A percentile compares a stretch with the other conserved stretches of the same genome.
Evolutionary conservation across 2,113 vertebrate genomes (phyloP).

Genomic region (Benitochromis conjunctus): DNA sequence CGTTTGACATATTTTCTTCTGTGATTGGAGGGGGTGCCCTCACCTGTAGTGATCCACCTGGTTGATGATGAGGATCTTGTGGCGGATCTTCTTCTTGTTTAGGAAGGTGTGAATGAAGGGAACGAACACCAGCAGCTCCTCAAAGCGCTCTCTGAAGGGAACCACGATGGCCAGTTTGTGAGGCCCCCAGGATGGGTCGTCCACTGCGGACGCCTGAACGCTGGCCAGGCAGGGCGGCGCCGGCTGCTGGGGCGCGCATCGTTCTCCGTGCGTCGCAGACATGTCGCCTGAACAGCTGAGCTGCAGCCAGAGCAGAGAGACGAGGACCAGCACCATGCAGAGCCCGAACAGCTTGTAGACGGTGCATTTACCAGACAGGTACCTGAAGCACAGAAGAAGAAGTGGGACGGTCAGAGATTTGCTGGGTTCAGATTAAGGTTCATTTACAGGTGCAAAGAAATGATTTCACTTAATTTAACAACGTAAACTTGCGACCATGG

Average conservation of each 20-base stretch:
- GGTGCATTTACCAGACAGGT: slow-evolving; percentile 61
- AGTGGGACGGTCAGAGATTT: background rate
- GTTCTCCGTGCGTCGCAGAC: slow-evolving; percentile 11
- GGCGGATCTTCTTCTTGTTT: slow-evolving; percentile 86
- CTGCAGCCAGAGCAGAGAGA: slow-evolving; percentile 91
- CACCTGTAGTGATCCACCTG: slow-evolving; percentile 95
- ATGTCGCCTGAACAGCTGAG: slow-evolving; percentile 86
- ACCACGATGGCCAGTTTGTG: slow-evolving; percentile 90
- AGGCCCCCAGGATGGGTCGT: slow-evolving; percentile 85
- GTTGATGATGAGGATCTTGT: slow-evolving; percentile 91
- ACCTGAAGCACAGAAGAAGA: slow-evolving; percentile 33
- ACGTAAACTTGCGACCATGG: background rate
- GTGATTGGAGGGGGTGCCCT: background rate
- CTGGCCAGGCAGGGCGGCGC: slow-evolving; percentile 66
- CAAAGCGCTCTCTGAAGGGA: slow-evolving; percentile 94
- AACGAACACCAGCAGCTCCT: slow-evolving; percentile 91
- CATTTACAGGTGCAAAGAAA: background rate
- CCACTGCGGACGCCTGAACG: slow-evolving; percentile 38
- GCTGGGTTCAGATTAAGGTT: background rate
- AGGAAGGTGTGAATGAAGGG: slow-evolving; percentile 92
- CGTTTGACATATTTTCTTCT: background rate
- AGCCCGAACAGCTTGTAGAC: slow-evolving; percentile 76
- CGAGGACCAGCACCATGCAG: slow-evolving; percentile 82
- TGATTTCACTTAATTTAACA: background rate
- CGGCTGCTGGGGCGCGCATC: slow-evolving; percentile 40